Conservation (phyloP, 2,797 vertebrate genomes). For the Selene dorsalis region DNA sequence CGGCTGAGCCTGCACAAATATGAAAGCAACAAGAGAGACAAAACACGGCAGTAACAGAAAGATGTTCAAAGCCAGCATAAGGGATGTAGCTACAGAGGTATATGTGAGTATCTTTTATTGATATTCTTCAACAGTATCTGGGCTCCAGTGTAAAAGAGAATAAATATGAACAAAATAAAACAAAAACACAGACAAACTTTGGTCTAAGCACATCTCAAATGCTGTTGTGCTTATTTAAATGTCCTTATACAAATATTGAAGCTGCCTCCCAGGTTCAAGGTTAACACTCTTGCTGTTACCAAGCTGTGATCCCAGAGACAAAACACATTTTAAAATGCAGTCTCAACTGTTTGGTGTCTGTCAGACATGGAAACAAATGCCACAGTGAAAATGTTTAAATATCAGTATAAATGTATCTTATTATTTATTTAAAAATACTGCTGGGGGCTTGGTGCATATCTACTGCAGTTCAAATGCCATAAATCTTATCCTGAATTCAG, state of each 20-base stretch:
- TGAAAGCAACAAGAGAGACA: constrained; percentile 6
- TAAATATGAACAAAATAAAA: neutral
- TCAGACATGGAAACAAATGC: constrained; percentile 4
- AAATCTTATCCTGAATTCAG: constrained; percentile 7
- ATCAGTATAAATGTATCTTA: neutral
- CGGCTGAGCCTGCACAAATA: constrained; percentile 3
- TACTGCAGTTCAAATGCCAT: neutral
- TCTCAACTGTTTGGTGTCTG: neutral
- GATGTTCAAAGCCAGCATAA: constrained; percentile 8
- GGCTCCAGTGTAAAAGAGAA: neutral
- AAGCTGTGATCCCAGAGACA: constrained; percentile 16
- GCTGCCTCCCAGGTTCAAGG: neutral
- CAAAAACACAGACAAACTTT: neutral
- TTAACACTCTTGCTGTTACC: neutral
- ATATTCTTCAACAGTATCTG: neutral
- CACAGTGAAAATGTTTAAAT: constrained; percentile 10
- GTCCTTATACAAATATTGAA: constrained; percentile 2
- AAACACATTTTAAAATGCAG: constrained; percentile 26
- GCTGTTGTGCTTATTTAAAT: neutral
- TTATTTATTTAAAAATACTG: neutral
- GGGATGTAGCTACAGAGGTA: neutral
- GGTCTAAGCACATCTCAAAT: constrained; percentile 16
- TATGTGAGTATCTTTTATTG: neutral
- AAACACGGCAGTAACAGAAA: neutral
- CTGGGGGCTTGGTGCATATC: constrained; percentile 28